phyloP scores from a whole-genome alignment of 2,888 invertebrate genomes.

The Euplagia quadripunctaria region DNA sequence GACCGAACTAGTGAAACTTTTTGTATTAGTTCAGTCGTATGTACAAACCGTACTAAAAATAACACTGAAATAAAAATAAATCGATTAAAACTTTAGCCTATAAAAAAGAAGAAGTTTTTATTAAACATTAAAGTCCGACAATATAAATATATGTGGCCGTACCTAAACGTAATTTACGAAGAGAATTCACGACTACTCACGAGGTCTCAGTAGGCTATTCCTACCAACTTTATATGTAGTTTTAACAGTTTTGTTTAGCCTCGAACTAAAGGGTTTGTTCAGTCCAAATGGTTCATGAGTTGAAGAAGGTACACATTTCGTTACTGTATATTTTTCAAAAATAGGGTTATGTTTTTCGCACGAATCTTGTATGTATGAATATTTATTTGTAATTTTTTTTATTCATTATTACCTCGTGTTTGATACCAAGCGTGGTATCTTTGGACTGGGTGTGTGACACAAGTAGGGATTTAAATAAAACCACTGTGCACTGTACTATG shows the following conservation, averaged over 20 bases:
- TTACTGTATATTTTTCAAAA: neutral
- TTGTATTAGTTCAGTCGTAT: neutral
- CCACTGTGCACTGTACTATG: too few species aligned
- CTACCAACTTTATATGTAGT: neutral
- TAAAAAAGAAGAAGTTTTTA: neutral
- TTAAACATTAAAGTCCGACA: constrained; percentile 3
- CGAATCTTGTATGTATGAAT: too few species aligned
- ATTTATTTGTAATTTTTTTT: too few species aligned
- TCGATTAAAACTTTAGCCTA: neutral
- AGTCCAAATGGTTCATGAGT: neutral
- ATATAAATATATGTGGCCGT: constrained; percentile 5
- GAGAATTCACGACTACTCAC: neutral
- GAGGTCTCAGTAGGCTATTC: neutral
- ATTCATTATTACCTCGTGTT: too few species aligned
- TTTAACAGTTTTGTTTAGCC: neutral
- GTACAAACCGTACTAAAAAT: neutral
- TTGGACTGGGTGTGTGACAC: too few species aligned
- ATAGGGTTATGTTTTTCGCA: too few species aligned
- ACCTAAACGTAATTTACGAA: neutral
- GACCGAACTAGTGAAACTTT: neutral
- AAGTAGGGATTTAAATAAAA: too few species aligned
- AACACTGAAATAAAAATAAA: neutral
- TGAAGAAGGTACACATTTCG: neutral
- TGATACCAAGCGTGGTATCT: too few species aligned
- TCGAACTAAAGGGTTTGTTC: neutral